phyloP scores from a whole-genome alignment of 2,113 vertebrate genomes.

The Felis chaus region DNA sequence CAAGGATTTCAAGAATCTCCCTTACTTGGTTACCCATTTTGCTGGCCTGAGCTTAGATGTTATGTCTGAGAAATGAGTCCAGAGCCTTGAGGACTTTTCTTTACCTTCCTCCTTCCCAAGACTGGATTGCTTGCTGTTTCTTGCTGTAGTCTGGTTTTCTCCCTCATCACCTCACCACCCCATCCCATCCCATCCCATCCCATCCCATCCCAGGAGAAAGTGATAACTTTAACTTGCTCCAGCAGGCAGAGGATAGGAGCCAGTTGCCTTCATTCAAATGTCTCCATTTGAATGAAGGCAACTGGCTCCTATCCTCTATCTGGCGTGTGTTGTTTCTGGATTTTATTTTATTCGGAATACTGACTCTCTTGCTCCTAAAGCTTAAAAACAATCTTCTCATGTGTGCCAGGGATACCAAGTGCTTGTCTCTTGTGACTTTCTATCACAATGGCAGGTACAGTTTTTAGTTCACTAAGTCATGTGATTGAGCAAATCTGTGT shows the following conservation, averaged over 20 bases:
- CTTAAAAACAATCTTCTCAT: neutral
- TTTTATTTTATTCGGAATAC: conserved; percentile 19
- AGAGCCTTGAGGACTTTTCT: neutral
- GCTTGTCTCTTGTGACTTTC: neutral
- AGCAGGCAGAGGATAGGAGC: neutral
- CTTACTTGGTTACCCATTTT: neutral
- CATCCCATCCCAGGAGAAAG: neutral
- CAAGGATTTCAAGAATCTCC: neutral
- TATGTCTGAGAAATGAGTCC: neutral
- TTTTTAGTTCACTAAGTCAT: neutral
- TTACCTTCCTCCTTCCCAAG: neutral
- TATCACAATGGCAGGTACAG: neutral
- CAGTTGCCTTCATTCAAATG: neutral
- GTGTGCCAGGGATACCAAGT: neutral
- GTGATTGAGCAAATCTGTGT: neutral
- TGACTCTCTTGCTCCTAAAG: neutral
- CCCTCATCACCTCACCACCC: neutral
- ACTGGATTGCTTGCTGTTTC: neutral
- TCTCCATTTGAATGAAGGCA: too few relatives aligned
- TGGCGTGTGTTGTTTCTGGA: neutral
- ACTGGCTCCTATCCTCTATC: too few relatives aligned
- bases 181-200: neutral
- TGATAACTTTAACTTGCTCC: neutral
- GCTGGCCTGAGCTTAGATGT: neutral
- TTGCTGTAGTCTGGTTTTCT: neutral